phyloP scores from a whole-genome alignment of 2,888 invertebrate genomes.

The Aphrophora alni region DNA sequence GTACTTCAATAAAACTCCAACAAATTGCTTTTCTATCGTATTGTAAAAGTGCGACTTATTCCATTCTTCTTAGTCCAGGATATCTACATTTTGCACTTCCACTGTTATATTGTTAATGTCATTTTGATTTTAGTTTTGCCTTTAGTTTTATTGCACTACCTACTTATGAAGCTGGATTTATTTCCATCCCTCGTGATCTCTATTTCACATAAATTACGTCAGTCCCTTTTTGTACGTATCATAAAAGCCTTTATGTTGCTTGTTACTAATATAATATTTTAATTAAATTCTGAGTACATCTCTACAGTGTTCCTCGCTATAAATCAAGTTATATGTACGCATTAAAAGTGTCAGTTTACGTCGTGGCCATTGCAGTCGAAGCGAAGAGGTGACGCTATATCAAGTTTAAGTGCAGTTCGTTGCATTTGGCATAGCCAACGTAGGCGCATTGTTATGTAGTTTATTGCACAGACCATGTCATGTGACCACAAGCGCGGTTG shows the following conservation, averaged over 20 bases:
- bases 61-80: too few species aligned
- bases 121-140: background rate
- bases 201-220: background rate
- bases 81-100: too few species aligned
- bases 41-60: too few species aligned
- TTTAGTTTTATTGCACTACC: background rate
- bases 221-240: background rate
- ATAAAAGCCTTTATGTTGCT: background rate
- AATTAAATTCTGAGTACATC: constrained; percentile 34
- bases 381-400: background rate
- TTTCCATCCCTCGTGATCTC: background rate
- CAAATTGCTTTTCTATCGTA: too few species aligned
- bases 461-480: background rate
- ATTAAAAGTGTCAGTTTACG: background rate
- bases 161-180: background rate
- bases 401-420: background rate
- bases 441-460: constrained; percentile 37
- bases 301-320: constrained; percentile 17
- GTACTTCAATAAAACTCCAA: too few species aligned
- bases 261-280: constrained; percentile 28
- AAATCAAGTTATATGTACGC: constrained; percentile 21
- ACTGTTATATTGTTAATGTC: background rate
- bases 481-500: background rate
- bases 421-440: background rate
- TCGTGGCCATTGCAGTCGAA: too few species aligned